phyloP scores from a whole-genome alignment of 2,888 invertebrate genomes.

The Cosmopolites sordidus region DNA sequence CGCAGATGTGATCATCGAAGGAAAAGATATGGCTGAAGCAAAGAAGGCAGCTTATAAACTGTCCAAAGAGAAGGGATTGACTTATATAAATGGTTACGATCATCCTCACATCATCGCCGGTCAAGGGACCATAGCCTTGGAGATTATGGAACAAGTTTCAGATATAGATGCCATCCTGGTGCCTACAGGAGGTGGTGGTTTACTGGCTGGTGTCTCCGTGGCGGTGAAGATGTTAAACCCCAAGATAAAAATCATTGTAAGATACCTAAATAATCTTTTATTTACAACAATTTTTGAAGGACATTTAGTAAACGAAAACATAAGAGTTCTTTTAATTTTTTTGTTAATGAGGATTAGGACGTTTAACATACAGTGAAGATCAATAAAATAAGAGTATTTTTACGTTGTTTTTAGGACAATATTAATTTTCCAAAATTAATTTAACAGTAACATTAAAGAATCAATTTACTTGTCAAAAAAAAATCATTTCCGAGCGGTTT shows the following conservation, averaged over 20 bases:
- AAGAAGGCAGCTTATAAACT: constrained; percentile 74
- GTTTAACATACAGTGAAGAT: too few species aligned
- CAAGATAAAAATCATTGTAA: constrained; percentile 78
- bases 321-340: too few species aligned
- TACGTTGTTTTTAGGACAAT: too few species aligned
- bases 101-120: constrained; percentile 94
- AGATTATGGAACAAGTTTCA: constrained; percentile 86
- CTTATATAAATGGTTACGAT: constrained; percentile 93
- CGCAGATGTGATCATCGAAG: constrained; percentile 79
- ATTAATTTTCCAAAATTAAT: too few species aligned
- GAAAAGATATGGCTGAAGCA: constrained; percentile 77
- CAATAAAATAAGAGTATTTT: too few species aligned
- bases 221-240: constrained; percentile 86
- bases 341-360: too few species aligned
- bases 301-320: too few species aligned
- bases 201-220: constrained; percentile 85
- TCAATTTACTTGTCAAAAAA: too few species aligned
- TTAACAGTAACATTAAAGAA: too few species aligned
- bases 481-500: too few species aligned
- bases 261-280: too few species aligned
- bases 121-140: constrained; percentile 90
- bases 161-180: constrained; percentile 81
- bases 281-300: too few species aligned
- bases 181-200: constrained; percentile 91
- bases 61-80: constrained; percentile 64